phyloP scores from a whole-genome alignment of 2,113 vertebrate species.

The Leptobrachium ailaonicum region DNA sequence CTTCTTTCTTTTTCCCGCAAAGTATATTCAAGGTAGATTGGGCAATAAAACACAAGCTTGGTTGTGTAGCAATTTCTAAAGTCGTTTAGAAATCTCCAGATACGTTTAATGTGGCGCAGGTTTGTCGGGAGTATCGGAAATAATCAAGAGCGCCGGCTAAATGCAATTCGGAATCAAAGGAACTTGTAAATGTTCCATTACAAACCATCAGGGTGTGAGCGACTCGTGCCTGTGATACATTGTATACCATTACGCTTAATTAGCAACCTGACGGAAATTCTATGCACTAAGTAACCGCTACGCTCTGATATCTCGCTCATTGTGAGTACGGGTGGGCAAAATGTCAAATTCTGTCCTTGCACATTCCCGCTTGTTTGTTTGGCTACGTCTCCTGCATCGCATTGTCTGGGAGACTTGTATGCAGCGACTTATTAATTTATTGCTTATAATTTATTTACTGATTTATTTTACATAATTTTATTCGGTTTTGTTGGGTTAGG shows the following conservation, averaged over 20 bases:
- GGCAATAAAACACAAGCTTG: slow-evolving; percentile 42
- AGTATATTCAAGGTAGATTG: slow-evolving; percentile 34
- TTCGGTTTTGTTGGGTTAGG: too few species aligned
- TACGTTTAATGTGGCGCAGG: slow-evolving; percentile 53
- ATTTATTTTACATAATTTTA: too few species aligned
- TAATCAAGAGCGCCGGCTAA: slow-evolving; percentile 61
- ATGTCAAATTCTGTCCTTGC: not conserved
- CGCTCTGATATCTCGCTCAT: too few species aligned
- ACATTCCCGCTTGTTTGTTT: too few species aligned
- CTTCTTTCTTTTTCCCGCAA: slow-evolving; percentile 47
- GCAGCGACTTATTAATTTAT: too few species aligned
- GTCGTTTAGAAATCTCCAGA: slow-evolving; percentile 56
- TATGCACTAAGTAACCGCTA: too few species aligned
- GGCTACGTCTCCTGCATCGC: too few species aligned
- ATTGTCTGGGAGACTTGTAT: too few species aligned
- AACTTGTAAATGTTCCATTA: slow-evolving; percentile 45
- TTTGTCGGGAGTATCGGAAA: slow-evolving; percentile 58
- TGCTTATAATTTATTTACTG: too few species aligned
- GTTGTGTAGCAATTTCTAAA: slow-evolving; percentile 19
- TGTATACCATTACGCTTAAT: slow-evolving; percentile 41
- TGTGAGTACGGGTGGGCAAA: too few species aligned
- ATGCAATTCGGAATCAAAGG: slow-evolving; percentile 63
- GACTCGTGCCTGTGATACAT: slow-evolving; percentile 54
- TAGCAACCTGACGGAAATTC: too few species aligned
- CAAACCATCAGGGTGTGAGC: slow-evolving; percentile 29